Conservation (phyloP, 1,140 invertebrate genomes). For the Neodiprion virginianus region DNA sequence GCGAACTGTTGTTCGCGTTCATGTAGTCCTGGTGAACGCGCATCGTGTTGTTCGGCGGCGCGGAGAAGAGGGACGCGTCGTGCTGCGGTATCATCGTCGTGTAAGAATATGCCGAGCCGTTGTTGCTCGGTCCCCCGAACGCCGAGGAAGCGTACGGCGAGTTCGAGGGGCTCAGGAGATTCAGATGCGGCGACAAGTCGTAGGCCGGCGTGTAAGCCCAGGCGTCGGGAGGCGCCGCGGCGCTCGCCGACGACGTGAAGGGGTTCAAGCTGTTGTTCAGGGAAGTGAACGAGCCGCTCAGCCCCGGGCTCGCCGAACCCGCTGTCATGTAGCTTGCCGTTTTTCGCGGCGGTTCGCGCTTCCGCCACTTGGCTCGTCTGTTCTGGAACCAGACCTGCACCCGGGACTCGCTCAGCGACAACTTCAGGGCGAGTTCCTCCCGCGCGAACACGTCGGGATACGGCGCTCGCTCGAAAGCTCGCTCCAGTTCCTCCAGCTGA, state of each 20-base stretch:
- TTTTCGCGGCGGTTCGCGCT: conserved; percentile 95
- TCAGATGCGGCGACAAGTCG: conserved; percentile 73
- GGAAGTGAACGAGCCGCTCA: conserved; percentile 69
- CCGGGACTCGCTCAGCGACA: conserved; percentile 90
- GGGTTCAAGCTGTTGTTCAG: conserved; percentile 71
- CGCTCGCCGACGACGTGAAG: conserved; percentile 69
- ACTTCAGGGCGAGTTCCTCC: conserved; percentile 89
- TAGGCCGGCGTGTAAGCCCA: conserved; percentile 80
- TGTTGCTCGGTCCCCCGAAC: conserved; percentile 57
- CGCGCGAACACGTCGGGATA: conserved; percentile 97
- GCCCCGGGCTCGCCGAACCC: conserved; percentile 66
- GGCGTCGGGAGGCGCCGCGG: conserved; percentile 71
- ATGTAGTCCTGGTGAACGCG: conserved; percentile 69
- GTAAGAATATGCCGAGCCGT: conserved; percentile 63
- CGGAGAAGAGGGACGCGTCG: conserved; percentile 70
- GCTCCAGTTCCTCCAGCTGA: conserved; percentile 92
- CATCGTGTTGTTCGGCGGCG: conserved; percentile 57
- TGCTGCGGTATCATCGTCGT: conserved; percentile 74
- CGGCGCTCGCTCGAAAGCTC: conserved; percentile 92
- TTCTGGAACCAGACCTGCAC: conserved; percentile 97
- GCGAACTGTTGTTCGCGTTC: conserved; percentile 63
- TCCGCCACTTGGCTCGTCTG: conserved; percentile 95
- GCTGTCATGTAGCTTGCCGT: conserved; percentile 76
- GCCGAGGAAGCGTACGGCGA: conserved; percentile 70
- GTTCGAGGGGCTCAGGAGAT: conserved; percentile 73